Evolutionary conservation across 2,113 vertebrate genomes (phyloP), one percentile per base, ranked within the genome.

Genomic region (Fukomys damarensis): DNA sequence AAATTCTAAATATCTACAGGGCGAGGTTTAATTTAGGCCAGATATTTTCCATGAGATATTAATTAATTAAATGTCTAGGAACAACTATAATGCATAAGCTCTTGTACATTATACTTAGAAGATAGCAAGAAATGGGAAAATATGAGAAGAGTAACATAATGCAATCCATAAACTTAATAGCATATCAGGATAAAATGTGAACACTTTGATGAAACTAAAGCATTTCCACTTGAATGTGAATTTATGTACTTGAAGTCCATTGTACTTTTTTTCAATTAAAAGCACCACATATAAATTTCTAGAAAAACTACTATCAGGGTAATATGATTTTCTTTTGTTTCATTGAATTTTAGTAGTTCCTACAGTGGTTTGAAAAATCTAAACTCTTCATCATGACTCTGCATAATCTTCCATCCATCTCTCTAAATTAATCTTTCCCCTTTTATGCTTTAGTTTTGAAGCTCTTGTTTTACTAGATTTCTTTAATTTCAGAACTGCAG

Each of bases 31-130:
- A 79, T 70, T 24, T 79, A 41, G 63, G 52, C 1, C 43, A 72
- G 19, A 54, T 93, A 70, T 24, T 94, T 94, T 83, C 52, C 59
- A 84, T 13, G 66, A 22, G 43, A 30, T 14, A n/a, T 72, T 49
- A 49, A 70, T 43, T 41, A 65, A 35, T 66, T 76, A 35, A 81
- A 83, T 91, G 90, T 90, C 28, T 20, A 86, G 32, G 66, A 93
- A 81, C 13, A 68, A 68, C 16, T 35, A 38, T 54, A 52, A 52
- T 86, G 3, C 41, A 19, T 83, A 70, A 68, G 7, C 12, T 74
- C 41, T 86, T 17, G 5, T 79, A 72, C 22, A 22, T 86, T 97
- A 93, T 61, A 72, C 49, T 26, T 80, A n/a, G 66, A 91, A 91
- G 43, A 13, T 93, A 84, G 43, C 2, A 66, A 43, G 16, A 32